Base-by-base conservation (phyloP, 2,888 invertebrate species). In the Drosophila koepferae region DNA sequence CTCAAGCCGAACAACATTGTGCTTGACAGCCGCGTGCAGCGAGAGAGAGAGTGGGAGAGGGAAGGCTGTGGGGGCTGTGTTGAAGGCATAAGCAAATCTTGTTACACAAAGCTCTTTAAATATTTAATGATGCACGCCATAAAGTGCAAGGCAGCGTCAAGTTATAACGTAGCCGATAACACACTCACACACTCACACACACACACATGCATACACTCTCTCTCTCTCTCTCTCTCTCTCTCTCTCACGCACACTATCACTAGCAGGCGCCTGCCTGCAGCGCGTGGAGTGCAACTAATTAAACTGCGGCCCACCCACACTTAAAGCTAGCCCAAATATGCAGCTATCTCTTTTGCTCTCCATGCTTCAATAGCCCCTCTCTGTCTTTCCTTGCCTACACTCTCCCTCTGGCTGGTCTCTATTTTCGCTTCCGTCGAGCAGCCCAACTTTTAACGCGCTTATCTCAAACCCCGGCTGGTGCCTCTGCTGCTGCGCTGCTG, bases 41-140 rank as follows among this genome's bases (percentile, higher is more conserved):
- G 28, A 28, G 28, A 28, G 28, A 28, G 28, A 5, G 28, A 28
- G 28, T 6, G 6, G 6, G 28, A 28, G 28, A 28, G 6, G 6
- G 28, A 5, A 20, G 12, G 34, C 23, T 23, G 20, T 20, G 20
- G 2, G 23, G 23, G 36, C 41, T 9, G 41, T 63, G 48, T 48
- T 48, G 69, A 9, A 53, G 56, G 73, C 73, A 81, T 81, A 81
- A 83, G 81, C 86, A 85, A 87, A 86, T 87, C 83, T 74, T 81
- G 87, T 82, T 76, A 78, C 75, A 83, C 81, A 86, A 86, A 85
- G 77, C 83, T 80, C 74, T 85, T 87, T 87, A 87, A 86, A 87
- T 86, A 86, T 87, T 86, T 87, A 82, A 86, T 86, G 83, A 80
- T 77, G 84, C 71, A 64, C 55, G 66, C 72, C 80, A 80, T 82